Base-by-base conservation (phyloP, 2,113 vertebrate species). In the Periophthalmodon schlosseri region DNA sequence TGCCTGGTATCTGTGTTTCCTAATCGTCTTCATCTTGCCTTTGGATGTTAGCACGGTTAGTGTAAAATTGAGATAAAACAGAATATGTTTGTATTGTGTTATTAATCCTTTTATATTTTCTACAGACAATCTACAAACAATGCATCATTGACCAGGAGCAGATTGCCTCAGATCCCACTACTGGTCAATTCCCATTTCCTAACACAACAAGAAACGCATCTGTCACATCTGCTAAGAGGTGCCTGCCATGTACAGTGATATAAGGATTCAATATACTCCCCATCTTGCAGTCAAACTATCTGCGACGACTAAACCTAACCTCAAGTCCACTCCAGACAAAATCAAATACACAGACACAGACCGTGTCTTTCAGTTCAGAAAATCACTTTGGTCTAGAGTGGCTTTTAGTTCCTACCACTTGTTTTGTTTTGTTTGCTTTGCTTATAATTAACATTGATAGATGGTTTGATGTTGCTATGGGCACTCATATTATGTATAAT, bases 1-100 rank as follows among this genome's bases (percentile, higher is more conserved):
- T 86, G 98, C 98, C 87, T 99, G 98, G 98, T 98, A 98, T 87
- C 96, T 99, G 81, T 99, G 97, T 86, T 99, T 99, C 90, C 95
- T 99, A 76, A 99, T 99, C 76, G 96, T 99, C 58, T 98, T 99
- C 87, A 99, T 98, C 82, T 78, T 99, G 63, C 97, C 98, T 0
- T 91, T 99, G 90, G 97, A 99, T 80, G 97, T 99, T 83, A 99
- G 96, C 90, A 98, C 97, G 95, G 97, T 99, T 89, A 91, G 96
- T 90, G 49, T 50, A 70, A 44, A 46, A 8, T 9, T 13, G 8
- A 36, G 8, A 44, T 3, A 65, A 18, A 18, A 1, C 11, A 5
- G 10, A 3, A 0, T 28, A 66, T 11, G 36, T 58, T 18, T 15
- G 20, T 15, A 34, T 39, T 5, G 20, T 66, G 14, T 79, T 10